phyloP scores from a whole-genome alignment of 2,888 invertebrate genomes.

The Iselma pallidipennis region DNA sequence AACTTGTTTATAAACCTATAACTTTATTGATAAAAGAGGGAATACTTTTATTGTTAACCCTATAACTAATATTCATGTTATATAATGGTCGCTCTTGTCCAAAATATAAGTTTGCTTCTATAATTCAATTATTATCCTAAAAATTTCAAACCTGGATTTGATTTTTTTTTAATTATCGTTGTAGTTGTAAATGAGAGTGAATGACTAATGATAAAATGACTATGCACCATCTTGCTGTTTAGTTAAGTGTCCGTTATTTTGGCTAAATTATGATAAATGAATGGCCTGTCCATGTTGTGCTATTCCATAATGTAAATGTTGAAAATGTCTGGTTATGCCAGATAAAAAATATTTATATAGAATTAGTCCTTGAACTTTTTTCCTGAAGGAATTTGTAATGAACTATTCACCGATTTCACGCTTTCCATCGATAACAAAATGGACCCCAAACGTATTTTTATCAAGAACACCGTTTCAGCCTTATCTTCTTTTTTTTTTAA shows the following conservation, averaged over 20 bases:
- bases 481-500: not conserved
- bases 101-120: not conserved
- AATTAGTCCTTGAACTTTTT: slow-evolving; percentile 1
- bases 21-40: not conserved
- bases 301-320: not conserved
- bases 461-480: not conserved
- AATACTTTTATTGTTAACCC: not conserved
- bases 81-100: not conserved
- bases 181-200: not conserved
- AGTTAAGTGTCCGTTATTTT: not conserved
- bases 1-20: not conserved
- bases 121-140: not conserved
- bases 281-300: not conserved
- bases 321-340: not conserved
- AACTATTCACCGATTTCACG: not conserved
- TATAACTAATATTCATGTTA: not conserved
- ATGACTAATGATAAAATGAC: not conserved
- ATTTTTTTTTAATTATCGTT: not conserved
- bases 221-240: not conserved
- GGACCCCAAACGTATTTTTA: not conserved
- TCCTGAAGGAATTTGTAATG: not conserved
- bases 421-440: not conserved
- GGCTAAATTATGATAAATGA: slow-evolving; percentile 1
- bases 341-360: not conserved
- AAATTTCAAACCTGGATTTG: not conserved